These are phyloP conservation scores for Penaeus indicus DNA, from an alignment of 1,140 invertebrate species.

Conservation along the genomic window DNA sequence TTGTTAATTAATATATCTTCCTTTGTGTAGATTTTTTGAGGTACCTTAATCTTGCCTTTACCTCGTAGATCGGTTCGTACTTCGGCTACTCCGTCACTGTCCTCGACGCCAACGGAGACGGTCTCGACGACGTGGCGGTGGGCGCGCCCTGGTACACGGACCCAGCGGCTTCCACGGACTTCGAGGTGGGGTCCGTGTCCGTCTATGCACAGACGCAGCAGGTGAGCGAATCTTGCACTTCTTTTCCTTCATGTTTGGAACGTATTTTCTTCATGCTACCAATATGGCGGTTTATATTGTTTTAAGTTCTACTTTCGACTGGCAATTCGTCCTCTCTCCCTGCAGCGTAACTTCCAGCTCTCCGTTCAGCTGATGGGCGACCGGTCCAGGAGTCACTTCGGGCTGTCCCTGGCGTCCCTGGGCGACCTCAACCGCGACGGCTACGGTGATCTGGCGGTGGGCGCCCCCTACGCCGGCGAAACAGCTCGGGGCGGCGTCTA, in stretches of 20 bases:
- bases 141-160: conserved; percentile 94
- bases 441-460: conserved; percentile 90
- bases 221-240: conserved; percentile 2
- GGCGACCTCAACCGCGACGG: conserved; percentile 94
- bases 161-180: not conserved
- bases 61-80: conserved; percentile 89
- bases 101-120: conserved; percentile 93
- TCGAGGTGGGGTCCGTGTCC: not conserved
- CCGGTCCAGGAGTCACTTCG: conserved; percentile 76
- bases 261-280: not conserved
- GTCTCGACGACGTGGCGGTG: conserved; percentile 90
- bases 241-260: not conserved
- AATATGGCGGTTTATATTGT: not conserved
- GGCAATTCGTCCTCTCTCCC: not conserved
- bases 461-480: conserved; percentile 86
- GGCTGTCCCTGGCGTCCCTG: conserved; percentile 85
- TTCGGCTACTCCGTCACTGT: conserved; percentile 94
- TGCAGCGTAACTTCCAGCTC: conserved; percentile 60
- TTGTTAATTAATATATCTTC: not conserved
- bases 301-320: not conserved
- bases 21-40: not conserved
- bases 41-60: not conserved
- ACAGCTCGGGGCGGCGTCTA: conserved; percentile 81
- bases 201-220: conserved; percentile 52
- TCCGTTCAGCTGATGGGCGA: conserved; percentile 26